Evolutionary conservation across 2,888 invertebrate genomes (phyloP).

Genomic region (Malachius bipustulatus): DNA sequence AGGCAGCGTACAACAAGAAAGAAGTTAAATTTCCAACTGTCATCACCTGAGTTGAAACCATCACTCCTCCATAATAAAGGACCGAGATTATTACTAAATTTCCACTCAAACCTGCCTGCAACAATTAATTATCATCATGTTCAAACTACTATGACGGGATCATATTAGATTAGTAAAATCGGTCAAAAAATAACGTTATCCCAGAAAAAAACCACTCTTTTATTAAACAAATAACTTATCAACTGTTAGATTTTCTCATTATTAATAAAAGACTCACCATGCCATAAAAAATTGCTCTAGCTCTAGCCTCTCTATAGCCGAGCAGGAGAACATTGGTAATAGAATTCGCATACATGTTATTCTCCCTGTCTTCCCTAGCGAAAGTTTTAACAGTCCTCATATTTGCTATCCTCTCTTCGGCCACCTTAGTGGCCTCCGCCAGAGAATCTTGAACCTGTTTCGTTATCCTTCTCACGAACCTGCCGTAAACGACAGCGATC

Average conservation of each 20-base stretch:
- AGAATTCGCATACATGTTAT: constrained; percentile 50
- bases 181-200: too few species aligned
- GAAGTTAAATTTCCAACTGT: constrained; percentile 84
- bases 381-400: constrained; percentile 90
- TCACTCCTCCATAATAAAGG: constrained; percentile 80
- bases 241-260: too few species aligned
- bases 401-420: constrained; percentile 85
- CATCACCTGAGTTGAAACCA: constrained; percentile 68
- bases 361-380: constrained; percentile 73
- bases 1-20: constrained; percentile 88
- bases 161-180: too few species aligned
- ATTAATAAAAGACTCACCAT: constrained; percentile 50
- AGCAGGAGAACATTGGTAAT: constrained; percentile 61
- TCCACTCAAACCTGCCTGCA: constrained; percentile 75
- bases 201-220: too few species aligned
- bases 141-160: too few species aligned
- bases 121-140: too few species aligned
- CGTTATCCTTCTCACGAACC: constrained; percentile 77
- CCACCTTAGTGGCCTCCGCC: constrained; percentile 56
- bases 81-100: constrained; percentile 84
- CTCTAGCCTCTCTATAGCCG: constrained; percentile 78
- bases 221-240: too few species aligned
- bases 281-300: constrained; percentile 83
- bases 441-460: constrained; percentile 62
- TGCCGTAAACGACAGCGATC: constrained; percentile 69